These are phyloP conservation scores for Listrodromus nycthemerus DNA, from an alignment of 2,888 invertebrate genomes.

Conservation along the genomic window DNA sequence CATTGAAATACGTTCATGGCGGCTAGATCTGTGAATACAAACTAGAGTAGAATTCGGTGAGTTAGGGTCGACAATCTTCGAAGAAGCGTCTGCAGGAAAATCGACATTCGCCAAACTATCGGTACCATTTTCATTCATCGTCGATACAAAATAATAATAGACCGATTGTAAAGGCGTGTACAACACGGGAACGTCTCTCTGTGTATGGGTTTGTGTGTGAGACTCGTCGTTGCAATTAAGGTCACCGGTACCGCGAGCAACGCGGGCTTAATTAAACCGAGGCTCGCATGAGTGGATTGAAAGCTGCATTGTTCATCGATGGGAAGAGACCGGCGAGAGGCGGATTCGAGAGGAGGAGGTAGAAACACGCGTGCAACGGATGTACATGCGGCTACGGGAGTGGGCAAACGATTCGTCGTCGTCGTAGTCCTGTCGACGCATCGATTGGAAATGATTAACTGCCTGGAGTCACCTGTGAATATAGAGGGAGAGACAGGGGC, in stretches of 20 bases:
- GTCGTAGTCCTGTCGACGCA: slow-evolving; percentile 29
- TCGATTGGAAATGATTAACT: slow-evolving; percentile 53
- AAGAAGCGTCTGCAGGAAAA: neutral
- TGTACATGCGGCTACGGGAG: slow-evolving; percentile 1
- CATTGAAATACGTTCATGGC: neutral
- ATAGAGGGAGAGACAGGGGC: neutral
- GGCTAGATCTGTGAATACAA: neutral
- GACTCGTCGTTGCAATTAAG: slow-evolving; percentile 54
- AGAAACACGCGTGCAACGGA: slow-evolving; percentile 7
- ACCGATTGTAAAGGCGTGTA: neutral
- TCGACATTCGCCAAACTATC: slow-evolving; percentile 13
- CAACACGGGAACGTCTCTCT: neutral
- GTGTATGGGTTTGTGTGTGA: slow-evolving; percentile 1
- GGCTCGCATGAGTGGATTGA: slow-evolving; percentile 49
- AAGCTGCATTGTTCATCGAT: slow-evolving; percentile 60
- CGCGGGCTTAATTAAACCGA: slow-evolving; percentile 58
- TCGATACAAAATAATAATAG: slow-evolving; percentile 39
- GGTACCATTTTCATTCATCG: neutral
- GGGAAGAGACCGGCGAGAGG: slow-evolving; percentile 5
- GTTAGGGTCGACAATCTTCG: neutral
- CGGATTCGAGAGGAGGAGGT: neutral
- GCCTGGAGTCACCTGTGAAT: slow-evolving; percentile 23
- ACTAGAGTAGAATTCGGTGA: neutral
- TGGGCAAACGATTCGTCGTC: slow-evolving; percentile 23
- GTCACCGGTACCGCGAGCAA: slow-evolving; percentile 52